A percentile compares a stretch with the other conserved stretches of the same genome.
Conservation (phyloP, 2,797 vertebrate species). For the Karalla daura region DNA sequence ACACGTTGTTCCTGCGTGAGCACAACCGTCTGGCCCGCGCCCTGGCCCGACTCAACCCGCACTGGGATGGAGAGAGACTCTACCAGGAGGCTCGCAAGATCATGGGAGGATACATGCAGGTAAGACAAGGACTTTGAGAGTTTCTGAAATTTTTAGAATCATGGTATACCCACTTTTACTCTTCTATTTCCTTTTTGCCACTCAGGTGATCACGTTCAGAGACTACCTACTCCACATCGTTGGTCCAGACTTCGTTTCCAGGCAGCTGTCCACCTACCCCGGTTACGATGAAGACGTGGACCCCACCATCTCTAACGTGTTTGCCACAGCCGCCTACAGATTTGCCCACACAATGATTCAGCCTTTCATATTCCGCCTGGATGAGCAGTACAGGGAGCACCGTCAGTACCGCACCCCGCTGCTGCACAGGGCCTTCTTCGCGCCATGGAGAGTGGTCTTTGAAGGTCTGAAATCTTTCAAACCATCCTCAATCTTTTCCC, state of each 20-base stretch:
- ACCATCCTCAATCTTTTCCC: not conserved
- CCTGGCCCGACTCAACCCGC: slow-evolving; percentile 84
- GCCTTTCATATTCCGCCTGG: slow-evolving; percentile 82
- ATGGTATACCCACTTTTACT: no score
- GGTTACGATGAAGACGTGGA: slow-evolving; percentile 84
- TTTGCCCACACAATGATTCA: slow-evolving; percentile 88
- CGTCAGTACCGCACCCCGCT: slow-evolving; percentile 51
- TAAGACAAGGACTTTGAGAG: slow-evolving; percentile 53
- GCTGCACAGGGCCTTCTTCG: slow-evolving; percentile 82
- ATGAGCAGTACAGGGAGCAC: slow-evolving; percentile 75
- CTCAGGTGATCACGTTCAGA: slow-evolving; percentile 80
- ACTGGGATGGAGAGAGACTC: slow-evolving; percentile 87
- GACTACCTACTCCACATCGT: slow-evolving; percentile 88
- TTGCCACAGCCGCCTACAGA: slow-evolving; percentile 87
- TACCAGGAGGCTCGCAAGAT: slow-evolving; percentile 92
- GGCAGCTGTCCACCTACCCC: slow-evolving; percentile 76
- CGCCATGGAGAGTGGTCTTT: slow-evolving; percentile 84
- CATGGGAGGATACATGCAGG: slow-evolving; percentile 86
- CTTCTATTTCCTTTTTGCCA: slow-evolving; percentile 1
- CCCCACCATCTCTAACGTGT: slow-evolving; percentile 86
- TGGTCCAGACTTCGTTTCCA: slow-evolving; percentile 68
- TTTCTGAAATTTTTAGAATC: no score
- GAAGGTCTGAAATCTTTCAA: slow-evolving; percentile 79
- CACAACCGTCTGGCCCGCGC: slow-evolving; percentile 88
- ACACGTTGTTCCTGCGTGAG: slow-evolving; percentile 88